phyloP scores from a whole-genome alignment of 2,888 invertebrate species.

The Chironomus riparius region DNA sequence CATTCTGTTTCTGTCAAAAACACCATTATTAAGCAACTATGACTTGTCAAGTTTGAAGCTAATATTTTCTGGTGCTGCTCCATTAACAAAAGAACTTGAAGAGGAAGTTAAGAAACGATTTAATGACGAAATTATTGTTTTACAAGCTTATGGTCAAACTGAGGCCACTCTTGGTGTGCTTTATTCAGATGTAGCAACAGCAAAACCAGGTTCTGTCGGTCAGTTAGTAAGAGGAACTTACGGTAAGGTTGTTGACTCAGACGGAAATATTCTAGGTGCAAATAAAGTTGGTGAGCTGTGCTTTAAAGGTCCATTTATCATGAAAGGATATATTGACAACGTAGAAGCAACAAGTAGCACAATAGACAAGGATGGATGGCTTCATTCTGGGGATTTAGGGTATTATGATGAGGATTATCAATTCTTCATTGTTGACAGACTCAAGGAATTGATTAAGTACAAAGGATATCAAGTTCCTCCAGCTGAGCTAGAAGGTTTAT shows the following conservation, averaged over 20 bases:
- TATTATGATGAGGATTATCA: constrained; percentile 67
- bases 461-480: constrained; percentile 71
- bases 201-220: constrained; percentile 51
- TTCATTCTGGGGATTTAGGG: constrained; percentile 72
- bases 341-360: constrained; percentile 46
- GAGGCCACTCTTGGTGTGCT: constrained; percentile 49
- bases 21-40: constrained; percentile 58
- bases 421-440: constrained; percentile 65
- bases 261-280: constrained; percentile 48
- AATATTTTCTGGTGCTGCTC: constrained; percentile 65
- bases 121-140: background rate
- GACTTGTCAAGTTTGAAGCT: constrained; percentile 56
- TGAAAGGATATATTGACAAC: constrained; percentile 68
- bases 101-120: constrained; percentile 34
- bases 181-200: background rate
- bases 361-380: constrained; percentile 65
- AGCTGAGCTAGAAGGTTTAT: constrained; percentile 65
- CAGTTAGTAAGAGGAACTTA: constrained; percentile 50
- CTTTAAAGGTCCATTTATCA: constrained; percentile 61
- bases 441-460: constrained; percentile 77
- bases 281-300: constrained; percentile 63
- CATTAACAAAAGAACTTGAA: constrained; percentile 57
- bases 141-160: constrained; percentile 63
- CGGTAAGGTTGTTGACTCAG: constrained; percentile 48
- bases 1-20: constrained; percentile 63